Percentiles rank a stretch among this genome's conserved stretches.
phyloP scores from a whole-genome alignment of 2,797 vertebrate species.

The Clarias platycephalus region DNA sequence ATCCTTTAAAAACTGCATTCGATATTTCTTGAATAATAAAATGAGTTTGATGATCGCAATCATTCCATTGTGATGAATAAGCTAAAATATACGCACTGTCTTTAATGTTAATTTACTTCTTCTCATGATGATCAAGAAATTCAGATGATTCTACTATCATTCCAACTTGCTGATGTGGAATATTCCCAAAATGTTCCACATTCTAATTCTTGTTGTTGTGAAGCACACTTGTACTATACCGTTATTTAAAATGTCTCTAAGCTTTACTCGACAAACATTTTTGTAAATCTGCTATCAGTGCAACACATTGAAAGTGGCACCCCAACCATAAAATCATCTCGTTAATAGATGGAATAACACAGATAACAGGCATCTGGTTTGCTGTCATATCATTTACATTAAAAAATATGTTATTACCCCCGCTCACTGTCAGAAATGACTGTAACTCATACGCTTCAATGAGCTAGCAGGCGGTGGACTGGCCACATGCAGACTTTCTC shows the following conservation, averaged over 20 bases:
- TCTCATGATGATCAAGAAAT: neutral
- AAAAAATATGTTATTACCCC: conserved; percentile 15
- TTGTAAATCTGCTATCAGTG: neutral
- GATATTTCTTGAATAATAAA: no score
- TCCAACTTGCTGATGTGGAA: neutral
- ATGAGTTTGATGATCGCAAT: no score
- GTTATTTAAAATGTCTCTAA: neutral
- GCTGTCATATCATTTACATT: conserved; percentile 9
- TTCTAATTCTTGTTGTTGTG: neutral
- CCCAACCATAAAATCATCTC: neutral
- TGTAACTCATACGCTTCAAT: conserved; percentile 2
- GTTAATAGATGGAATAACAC: conserved; percentile 12
- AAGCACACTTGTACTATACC: neutral
- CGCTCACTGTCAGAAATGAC: conserved; percentile 30
- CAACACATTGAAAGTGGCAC: neutral
- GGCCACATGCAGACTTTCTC: conserved; percentile 40
- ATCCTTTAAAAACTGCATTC: no score
- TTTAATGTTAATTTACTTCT: no score
- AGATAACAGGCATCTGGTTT: conserved; percentile 17
- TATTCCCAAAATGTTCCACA: neutral
- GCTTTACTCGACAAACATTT: neutral
- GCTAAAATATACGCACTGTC: no score
- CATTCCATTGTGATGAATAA: no score
- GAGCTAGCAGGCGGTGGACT: conserved; percentile 30
- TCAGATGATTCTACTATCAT: no score